A percentile compares a stretch with the other conserved stretches of the same genome.
phyloP scores from a whole-genome alignment of 2,888 invertebrate genomes.

The Ophion obscuratus region DNA sequence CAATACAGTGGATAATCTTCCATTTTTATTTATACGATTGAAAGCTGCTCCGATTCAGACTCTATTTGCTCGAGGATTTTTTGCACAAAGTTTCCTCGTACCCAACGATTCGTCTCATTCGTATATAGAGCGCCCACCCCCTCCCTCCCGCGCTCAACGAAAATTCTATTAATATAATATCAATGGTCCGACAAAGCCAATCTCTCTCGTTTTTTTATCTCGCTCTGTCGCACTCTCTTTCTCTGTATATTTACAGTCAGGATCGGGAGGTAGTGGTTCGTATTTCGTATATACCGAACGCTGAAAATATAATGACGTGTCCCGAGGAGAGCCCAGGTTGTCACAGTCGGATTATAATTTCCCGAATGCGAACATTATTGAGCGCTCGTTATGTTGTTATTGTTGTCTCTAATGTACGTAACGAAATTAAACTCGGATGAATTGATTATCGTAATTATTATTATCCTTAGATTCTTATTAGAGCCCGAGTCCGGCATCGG shows the following conservation, averaged over 20 bases:
- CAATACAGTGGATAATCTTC: no score
- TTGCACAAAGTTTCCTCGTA: conserved; percentile 33
- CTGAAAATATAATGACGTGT: conserved; percentile 58
- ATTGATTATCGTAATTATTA: conserved; percentile 46
- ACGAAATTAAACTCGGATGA: conserved; percentile 55
- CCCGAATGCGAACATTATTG: conserved; percentile 28
- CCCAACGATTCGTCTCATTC: conserved; percentile 25
- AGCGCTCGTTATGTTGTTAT: not conserved
- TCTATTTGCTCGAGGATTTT: conserved; percentile 26
- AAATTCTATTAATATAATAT: conserved; percentile 66
- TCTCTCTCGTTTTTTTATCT: conserved; percentile 31
- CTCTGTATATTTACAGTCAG: conserved; percentile 58
- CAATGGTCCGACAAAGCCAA: conserved; percentile 62
- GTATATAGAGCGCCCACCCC: conserved; percentile 23
- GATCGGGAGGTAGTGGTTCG: conserved; percentile 51
- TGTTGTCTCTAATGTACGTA: conserved; percentile 29
- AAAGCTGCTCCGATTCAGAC: conserved; percentile 8
- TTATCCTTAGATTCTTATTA: conserved; percentile 40
- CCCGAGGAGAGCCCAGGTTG: conserved; percentile 16
- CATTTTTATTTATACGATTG: conserved; percentile 9
- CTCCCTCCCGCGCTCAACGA: conserved; percentile 31
- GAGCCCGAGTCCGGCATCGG: conserved; percentile 54
- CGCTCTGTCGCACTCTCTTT: conserved; percentile 16
- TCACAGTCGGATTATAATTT: conserved; percentile 29
- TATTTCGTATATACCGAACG: conserved; percentile 47